Evolutionary conservation across 2,113 vertebrate genomes (phyloP), one percentile per base, ranked within the genome.

Genomic region (Scatophagus argus): DNA sequence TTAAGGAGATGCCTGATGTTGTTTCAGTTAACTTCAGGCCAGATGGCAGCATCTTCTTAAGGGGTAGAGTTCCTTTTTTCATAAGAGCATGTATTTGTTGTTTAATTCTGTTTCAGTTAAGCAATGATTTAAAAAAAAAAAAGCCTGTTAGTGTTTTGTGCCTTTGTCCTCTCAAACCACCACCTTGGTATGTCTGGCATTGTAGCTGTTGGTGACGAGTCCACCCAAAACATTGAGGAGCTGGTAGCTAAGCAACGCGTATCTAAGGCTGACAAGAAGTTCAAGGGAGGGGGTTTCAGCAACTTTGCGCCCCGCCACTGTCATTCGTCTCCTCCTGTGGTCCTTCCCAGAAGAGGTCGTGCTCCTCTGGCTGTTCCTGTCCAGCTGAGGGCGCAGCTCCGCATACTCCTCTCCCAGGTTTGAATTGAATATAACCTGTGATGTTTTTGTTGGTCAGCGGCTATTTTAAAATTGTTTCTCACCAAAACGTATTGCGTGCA

Each of bases 1-100:
- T 95, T 47, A 71, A 88, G 39, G 93, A 95, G 49, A 98, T 99
- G 95, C 96, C 97, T 0, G 96, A 97, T 9, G 95, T 96, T 32
- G 96, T 98, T 43, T 84, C 51, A 1, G 1, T 98, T 55, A 80
- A 79, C 25, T 77, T 85, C 29, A 58, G 13, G 1, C 6, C 38
- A 7, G 93, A 95, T 55, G 95, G 95, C 19, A 77, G 43, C 4
- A 0, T 91, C 0, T 41, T 93, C 14, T 89, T 98, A 21, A 96
- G 89, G 89, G 97, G 97, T 98, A 86, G 73, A 0, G 5, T 32
- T 17, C 1, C 1, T 5, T 54, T 62, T 0, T 38, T 56, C 0
- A 52, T 44, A 51, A 7, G 13, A 31, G 4, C 2, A 13, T 76
- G 14, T 21, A 8, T 52, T 39, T 47, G 2, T 46, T 10, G 34